Evolutionary conservation across 2,113 vertebrate genomes (phyloP), one percentile per base, ranked within the genome.

Genomic region (Brachypodius melanocephalos): DNA sequence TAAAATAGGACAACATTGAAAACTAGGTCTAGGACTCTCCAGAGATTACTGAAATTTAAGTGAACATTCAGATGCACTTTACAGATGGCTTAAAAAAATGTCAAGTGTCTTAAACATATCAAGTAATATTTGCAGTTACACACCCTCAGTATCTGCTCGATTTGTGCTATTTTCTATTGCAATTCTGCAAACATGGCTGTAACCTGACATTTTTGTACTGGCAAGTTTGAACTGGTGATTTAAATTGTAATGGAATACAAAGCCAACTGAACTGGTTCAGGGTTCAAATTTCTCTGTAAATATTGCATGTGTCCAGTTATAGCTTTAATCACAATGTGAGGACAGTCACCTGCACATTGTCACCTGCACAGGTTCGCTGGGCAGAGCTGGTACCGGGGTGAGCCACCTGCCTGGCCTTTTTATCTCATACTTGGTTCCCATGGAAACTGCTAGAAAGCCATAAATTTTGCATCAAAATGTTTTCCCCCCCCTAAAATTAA

Each of bases 51-150:
- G 82, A 77, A 84, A 84, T 74, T 58, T 88, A 92, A 95, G 93
- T 74, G 66, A 96, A 75, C 65, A 49, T 87, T 95, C 69, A 78
- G 66, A 85, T 95, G 66, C 48, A 78, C 52, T 92, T 95, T 95
- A 77, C 40, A 81, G 63, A 93, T 52, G 36, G 80, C 43, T 82
- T 90, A 59, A 95, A 85, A 92, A 96, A 93, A 81, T 57, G 34
- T 86, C 86, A 89, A 43, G 62, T 57, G 15, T 49, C 84, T 90
- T 74, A 69, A 92, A 71, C n/a, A 48, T 14, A 87, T 63, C 48
- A 65, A 90, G 66, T 26, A 84, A 26, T 92, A 86, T 80, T 81
- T 94, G 59, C 57, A 71, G 29, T 77, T 46, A 42, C 22, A 45
- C 26, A 46, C 9, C 14, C 29, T 54, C 40, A 7, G 40, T 62